Conservation (phyloP, 2,888 invertebrate genomes). For the Ophion costatus region DNA sequence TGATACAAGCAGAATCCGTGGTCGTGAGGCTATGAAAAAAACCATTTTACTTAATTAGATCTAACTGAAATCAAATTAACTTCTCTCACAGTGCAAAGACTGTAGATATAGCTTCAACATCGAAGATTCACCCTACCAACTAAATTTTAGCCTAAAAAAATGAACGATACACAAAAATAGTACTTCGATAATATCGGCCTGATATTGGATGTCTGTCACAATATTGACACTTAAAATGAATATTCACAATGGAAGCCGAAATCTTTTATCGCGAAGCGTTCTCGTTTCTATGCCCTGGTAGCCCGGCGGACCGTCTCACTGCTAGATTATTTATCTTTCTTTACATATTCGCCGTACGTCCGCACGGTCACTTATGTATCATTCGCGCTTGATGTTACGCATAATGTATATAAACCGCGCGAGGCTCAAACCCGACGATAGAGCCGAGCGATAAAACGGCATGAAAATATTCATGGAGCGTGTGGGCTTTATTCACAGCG, state of each 20-base stretch:
- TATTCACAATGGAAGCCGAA: neutral
- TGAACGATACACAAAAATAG: too few species aligned
- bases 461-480: slow-evolving; percentile 67
- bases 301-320: neutral
- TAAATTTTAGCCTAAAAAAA: too few species aligned
- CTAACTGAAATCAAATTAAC: too few species aligned
- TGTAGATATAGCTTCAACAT: too few species aligned
- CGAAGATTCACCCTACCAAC: too few species aligned
- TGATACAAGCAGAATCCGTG: too few species aligned
- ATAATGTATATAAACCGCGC: slow-evolving; percentile 43
- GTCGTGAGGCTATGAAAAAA: too few species aligned
- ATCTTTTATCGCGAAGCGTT: neutral
- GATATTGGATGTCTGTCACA: neutral
- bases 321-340: neutral
- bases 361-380: slow-evolving; percentile 51
- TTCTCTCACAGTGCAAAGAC: too few species aligned
- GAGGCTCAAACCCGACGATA: slow-evolving; percentile 49
- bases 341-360: slow-evolving; percentile 33
- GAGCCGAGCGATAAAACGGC: slow-evolving; percentile 57
- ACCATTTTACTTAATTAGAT: too few species aligned
- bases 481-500: slow-evolving; percentile 64
- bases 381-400: slow-evolving; percentile 36
- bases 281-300: neutral
- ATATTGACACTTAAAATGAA: neutral
- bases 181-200: too few species aligned